Evolutionary conservation across 35 echinoderm and acorn worm species (phyloP).

Genomic region (Nesometra sesokonis): DNA sequence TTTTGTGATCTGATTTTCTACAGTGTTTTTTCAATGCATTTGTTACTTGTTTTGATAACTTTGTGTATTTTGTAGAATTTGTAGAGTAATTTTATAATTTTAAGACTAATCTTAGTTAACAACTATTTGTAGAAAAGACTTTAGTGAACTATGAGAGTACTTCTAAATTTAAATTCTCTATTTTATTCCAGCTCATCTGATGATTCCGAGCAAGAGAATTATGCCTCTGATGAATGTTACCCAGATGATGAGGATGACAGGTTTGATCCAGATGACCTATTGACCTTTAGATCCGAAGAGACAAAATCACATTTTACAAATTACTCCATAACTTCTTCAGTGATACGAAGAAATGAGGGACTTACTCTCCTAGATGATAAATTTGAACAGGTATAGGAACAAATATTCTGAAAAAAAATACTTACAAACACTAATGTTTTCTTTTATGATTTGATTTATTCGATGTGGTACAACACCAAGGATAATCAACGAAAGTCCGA

Average conservation of each 20-base stretch:
- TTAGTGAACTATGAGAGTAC: background rate
- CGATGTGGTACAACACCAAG: too few relatives aligned
- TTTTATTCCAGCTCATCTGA: background rate
- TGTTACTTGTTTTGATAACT: too few relatives aligned
- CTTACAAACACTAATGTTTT: too few relatives aligned
- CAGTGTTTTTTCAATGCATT: too few relatives aligned
- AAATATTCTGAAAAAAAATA: too few relatives aligned
- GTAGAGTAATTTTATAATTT: too few relatives aligned
- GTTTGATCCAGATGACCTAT: background rate
- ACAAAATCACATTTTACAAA: constrained; percentile 84
- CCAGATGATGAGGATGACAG: background rate
- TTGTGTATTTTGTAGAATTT: too few relatives aligned
- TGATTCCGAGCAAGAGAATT: background rate
- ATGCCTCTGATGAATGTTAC: background rate
- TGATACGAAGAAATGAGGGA: constrained; percentile 82
- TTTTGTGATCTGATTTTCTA: too few relatives aligned
- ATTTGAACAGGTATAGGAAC: constrained; percentile 99
- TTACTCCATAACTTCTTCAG: constrained; percentile 85
- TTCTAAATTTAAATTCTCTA: background rate
- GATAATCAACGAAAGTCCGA: too few relatives aligned
- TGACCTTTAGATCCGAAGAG: constrained; percentile 51
- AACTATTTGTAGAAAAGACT: too few relatives aligned
- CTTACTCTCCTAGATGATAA: constrained; percentile 84
- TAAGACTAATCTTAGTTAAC: too few relatives aligned
- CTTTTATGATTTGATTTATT: too few relatives aligned